Percentiles rank a stretch among this genome's conserved stretches.
Conservation (phyloP, 2,888 invertebrate genomes). For the Pollenia griseotomentosa region DNA sequence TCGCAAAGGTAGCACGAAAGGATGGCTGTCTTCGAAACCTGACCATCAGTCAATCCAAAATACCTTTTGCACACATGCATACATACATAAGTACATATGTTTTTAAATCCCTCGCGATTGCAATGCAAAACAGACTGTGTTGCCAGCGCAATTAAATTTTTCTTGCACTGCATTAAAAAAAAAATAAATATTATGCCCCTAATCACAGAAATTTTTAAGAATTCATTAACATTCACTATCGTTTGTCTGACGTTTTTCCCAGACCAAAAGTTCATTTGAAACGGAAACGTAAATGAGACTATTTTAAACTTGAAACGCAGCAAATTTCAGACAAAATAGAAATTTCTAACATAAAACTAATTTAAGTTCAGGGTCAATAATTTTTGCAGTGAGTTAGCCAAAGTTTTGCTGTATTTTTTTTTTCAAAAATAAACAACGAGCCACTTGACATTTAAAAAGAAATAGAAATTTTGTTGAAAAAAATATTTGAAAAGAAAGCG, state of each 20-base stretch:
- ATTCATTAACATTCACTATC: slow-evolving; percentile 17
- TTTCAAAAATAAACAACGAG: not conserved
- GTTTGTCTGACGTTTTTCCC: slow-evolving; percentile 31
- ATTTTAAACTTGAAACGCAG: slow-evolving; percentile 49
- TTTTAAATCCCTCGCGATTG: too few relatives aligned
- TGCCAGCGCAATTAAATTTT: too few relatives aligned
- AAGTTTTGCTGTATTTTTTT: not conserved
- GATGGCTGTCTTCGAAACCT: too few relatives aligned
- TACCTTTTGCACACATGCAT: too few relatives aligned
- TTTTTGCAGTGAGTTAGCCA: slow-evolving; percentile 45
- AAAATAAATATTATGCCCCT: not conserved
- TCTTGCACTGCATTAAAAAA: too few relatives aligned
- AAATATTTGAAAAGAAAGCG: slow-evolving; percentile 14
- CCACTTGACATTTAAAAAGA: slow-evolving; percentile 63
- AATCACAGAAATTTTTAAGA: slow-evolving; percentile 25
- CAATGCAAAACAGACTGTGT: too few relatives aligned
- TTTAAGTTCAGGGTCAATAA: slow-evolving; percentile 70
- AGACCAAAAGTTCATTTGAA: slow-evolving; percentile 34
- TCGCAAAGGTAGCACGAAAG: too few relatives aligned
- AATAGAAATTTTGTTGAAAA: slow-evolving; percentile 17
- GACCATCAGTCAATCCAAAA: too few relatives aligned
- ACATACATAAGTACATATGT: too few relatives aligned
- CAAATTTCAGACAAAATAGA: slow-evolving; percentile 2
- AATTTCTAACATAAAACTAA: slow-evolving; percentile 7
- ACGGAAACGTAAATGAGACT: slow-evolving; percentile 2